These are phyloP conservation scores for Schlechtendalia chinensis DNA, from an alignment of 1,140 invertebrate species.

Conservation along the genomic window DNA sequence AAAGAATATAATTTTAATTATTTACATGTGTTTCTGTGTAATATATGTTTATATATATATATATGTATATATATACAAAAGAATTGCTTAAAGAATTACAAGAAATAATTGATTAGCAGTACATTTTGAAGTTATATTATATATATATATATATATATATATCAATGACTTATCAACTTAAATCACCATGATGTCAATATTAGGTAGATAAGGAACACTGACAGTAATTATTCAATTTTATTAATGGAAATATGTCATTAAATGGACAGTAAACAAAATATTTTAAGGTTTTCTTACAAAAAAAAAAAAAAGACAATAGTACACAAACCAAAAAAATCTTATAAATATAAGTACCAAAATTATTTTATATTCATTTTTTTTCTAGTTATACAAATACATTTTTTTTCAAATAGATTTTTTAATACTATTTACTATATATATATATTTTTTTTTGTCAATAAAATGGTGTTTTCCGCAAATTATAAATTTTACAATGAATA, in stretches of 20 bases:
- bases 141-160: too few relatives aligned
- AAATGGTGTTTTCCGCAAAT: background rate
- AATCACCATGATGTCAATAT: background rate
- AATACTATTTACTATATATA: slow-evolving; percentile 24
- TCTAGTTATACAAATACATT: slow-evolving; percentile 16
- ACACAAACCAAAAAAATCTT: slow-evolving; percentile 8
- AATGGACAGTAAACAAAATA: background rate
- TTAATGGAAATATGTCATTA: too few relatives aligned
- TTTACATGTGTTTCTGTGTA: background rate
- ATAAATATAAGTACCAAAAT: slow-evolving; percentile 29
- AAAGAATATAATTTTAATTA: slow-evolving; percentile 25
- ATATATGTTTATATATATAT: background rate
- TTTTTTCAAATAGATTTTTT: background rate
- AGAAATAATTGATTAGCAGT: slow-evolving; percentile 15
- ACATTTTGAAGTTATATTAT: background rate
- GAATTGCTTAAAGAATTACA: slow-evolving; percentile 19
- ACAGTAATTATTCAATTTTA: background rate
- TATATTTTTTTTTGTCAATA: too few relatives aligned
- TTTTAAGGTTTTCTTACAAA: background rate
- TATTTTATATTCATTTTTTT: background rate
- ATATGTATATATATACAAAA: background rate
- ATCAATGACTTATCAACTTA: background rate
- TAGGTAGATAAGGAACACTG: background rate
- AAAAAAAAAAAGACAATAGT: slow-evolving; percentile 25
- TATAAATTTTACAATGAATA: slow-evolving; percentile 9